A percentile compares a stretch with the other conserved stretches of the same genome.
These are phyloP conservation scores for Morbakka virulenta DNA, from an alignment of 30 jellyfish, hydroid and myxozoan genomes.

Conservation along the genomic window DNA sequence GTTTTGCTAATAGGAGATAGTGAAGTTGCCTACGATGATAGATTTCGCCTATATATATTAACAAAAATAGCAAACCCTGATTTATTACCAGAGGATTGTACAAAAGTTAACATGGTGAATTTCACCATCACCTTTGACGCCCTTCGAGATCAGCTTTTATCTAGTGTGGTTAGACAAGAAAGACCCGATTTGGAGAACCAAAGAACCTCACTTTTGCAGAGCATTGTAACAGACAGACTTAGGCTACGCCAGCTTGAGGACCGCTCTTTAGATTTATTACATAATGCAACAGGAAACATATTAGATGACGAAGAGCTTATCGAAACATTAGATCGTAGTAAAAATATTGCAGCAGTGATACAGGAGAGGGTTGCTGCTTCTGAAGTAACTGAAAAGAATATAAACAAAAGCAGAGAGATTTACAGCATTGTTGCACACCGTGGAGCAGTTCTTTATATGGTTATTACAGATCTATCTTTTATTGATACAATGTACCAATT, in stretches of 20 bases:
- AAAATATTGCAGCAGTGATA: constrained; percentile 50
- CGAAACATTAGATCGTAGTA: constrained; percentile 73
- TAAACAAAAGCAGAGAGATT: constrained; percentile 47
- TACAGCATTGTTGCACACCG: constrained; percentile 83
- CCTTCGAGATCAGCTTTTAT: constrained; percentile 71
- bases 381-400: constrained; percentile 46
- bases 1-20: constrained; percentile 55
- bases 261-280: constrained; percentile 59
- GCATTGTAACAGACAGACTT: constrained; percentile 51
- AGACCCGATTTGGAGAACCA: constrained; percentile 81
- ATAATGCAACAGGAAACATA: constrained; percentile 68
- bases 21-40: constrained; percentile 66
- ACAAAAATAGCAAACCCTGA: constrained; percentile 61
- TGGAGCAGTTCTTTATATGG: constrained; percentile 74
- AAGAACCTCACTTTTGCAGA: constrained; percentile 49
- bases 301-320: constrained; percentile 82
- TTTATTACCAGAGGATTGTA: constrained; percentile 73
- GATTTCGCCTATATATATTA: constrained; percentile 62
- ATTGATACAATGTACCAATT: constrained; percentile 83
- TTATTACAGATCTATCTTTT: constrained; percentile 56
- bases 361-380: constrained; percentile 51
- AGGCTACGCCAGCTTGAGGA: constrained; percentile 72
- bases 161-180: constrained; percentile 73
- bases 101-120: constrained; percentile 70
- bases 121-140: constrained; percentile 82